Conservation (phyloP, 2,113 vertebrate genomes). For the Eublepharis macularius region DNA sequence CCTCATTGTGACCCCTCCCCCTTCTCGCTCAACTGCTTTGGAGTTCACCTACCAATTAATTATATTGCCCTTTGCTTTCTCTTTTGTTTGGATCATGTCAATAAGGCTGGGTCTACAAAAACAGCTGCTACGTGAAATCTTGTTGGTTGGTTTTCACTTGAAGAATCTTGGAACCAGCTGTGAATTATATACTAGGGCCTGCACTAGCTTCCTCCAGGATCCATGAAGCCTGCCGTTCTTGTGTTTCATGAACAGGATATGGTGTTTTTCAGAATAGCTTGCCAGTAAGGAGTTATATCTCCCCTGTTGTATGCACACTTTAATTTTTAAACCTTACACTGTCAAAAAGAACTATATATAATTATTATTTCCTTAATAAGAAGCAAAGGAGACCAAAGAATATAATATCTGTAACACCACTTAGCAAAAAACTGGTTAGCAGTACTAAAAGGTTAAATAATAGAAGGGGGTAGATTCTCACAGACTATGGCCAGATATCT, state of each 20-base stretch:
- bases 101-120: background rate
- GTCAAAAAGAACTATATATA: background rate
- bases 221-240: background rate
- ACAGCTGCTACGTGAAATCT: background rate
- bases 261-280: background rate
- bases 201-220: background rate
- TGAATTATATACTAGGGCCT: conserved; percentile 1
- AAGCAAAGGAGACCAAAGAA: background rate
- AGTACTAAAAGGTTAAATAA: conserved; percentile 1
- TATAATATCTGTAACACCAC: conserved; percentile 6
- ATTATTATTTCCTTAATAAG: background rate
- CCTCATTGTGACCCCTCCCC: too few species aligned
- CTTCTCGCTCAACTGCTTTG: background rate
- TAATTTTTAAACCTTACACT: background rate
- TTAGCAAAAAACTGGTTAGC: background rate
- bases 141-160: background rate
- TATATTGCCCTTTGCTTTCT: background rate
- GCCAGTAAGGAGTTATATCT: background rate
- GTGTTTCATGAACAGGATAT: background rate
- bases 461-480: background rate
- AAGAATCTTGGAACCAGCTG: background rate
- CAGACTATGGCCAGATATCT: background rate
- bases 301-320: background rate
- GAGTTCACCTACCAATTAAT: background rate
- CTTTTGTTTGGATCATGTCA: background rate